Evolutionary conservation across 2,113 vertebrate genomes (phyloP).

Genomic region (Melanerpes aurifrons): DNA sequence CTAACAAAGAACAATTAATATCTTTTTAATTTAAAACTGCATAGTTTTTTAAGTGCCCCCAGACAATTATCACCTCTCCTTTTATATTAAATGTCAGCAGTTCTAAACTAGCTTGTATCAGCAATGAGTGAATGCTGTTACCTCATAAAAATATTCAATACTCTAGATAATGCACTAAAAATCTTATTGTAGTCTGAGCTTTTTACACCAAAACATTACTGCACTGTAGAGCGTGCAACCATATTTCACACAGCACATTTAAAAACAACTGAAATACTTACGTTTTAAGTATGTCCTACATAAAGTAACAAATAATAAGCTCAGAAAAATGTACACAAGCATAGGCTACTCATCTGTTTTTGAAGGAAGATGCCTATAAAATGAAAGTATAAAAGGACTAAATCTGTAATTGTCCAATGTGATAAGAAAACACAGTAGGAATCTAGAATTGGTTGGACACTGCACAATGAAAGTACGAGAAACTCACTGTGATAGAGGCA

Average conservation of each 20-base stretch:
- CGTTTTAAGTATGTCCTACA: background rate
- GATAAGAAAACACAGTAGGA: background rate
- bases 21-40: background rate
- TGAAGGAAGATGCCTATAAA: background rate
- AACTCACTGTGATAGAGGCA: background rate
- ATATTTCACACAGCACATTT: background rate
- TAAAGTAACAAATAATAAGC: background rate
- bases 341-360: background rate
- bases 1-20: background rate
- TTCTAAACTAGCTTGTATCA: slow-evolving; percentile 6
- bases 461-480: background rate
- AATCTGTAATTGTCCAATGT: background rate
- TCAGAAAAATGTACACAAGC: background rate
- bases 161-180: background rate
- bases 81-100: background rate
- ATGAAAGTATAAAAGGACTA: background rate
- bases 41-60: background rate
- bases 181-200: background rate
- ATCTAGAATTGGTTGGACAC: background rate
- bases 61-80: background rate
- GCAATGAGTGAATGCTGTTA: background rate
- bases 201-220: background rate
- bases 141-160: background rate
- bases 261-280: background rate
- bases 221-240: background rate